Evolutionary conservation across 2,797 vertebrate genomes (phyloP).

Genomic region (Staurois parvus): DNA sequence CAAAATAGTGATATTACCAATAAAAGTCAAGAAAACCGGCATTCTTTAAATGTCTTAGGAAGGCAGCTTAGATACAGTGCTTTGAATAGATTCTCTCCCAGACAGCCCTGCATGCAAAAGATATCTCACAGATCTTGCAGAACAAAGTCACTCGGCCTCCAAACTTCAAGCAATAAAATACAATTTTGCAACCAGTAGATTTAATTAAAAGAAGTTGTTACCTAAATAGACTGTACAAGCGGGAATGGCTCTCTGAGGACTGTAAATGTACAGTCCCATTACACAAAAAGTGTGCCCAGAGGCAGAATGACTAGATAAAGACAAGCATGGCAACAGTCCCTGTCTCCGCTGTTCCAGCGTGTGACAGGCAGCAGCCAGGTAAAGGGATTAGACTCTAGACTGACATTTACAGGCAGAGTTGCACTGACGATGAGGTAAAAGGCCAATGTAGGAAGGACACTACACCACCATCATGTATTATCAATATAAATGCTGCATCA

Average conservation of each 20-base stretch:
- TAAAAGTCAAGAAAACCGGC: background rate
- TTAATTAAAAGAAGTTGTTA: constrained; percentile 55
- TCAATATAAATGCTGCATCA: background rate
- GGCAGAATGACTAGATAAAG: constrained; percentile 39
- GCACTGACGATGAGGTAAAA: too few relatives aligned
- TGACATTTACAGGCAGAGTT: background rate
- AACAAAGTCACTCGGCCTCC: background rate
- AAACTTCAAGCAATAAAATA: constrained; percentile 32
- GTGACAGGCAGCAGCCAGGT: background rate
- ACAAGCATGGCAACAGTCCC: background rate
- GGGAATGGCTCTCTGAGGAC: constrained; percentile 38
- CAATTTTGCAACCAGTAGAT: constrained; percentile 46
- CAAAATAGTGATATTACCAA: background rate
- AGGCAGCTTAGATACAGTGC: background rate
- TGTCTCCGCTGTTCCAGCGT: background rate
- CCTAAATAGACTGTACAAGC: constrained; percentile 49
- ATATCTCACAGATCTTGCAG: background rate
- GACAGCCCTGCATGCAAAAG: constrained; percentile 6
- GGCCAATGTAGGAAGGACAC: too few relatives aligned
- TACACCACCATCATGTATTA: too few relatives aligned
- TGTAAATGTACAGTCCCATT: constrained; percentile 51
- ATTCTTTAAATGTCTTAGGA: background rate
- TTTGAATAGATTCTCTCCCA: background rate
- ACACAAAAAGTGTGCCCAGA: constrained; percentile 48
- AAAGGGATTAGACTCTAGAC: background rate